Percentiles rank a stretch among this genome's conserved stretches.
phyloP scores from a whole-genome alignment of 2,888 invertebrate genomes.

The Spialia ferax region DNA sequence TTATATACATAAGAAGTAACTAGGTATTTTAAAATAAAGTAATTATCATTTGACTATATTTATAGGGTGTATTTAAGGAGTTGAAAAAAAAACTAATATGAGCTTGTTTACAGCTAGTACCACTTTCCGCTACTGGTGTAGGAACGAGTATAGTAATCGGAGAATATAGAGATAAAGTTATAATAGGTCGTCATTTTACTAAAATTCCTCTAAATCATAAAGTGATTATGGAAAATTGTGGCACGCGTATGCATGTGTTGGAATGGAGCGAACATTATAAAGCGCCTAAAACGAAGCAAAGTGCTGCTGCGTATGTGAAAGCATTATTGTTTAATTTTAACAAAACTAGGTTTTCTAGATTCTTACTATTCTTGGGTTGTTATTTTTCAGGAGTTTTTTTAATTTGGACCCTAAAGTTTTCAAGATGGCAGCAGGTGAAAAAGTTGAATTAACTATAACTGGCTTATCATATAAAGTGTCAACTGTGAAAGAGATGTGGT shows the following conservation, averaged over 20 bases:
- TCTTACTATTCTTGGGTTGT: background rate
- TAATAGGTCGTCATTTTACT: conserved; percentile 89
- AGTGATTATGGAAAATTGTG: conserved; percentile 84
- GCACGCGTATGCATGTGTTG: conserved; percentile 81
- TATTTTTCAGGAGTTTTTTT: conserved; percentile 72
- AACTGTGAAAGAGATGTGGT: conserved; percentile 84
- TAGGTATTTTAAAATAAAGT: too few species aligned
- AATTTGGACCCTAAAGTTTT: conserved; percentile 75
- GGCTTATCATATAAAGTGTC: conserved; percentile 71
- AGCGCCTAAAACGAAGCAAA: conserved; percentile 69
- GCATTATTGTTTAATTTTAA: background rate
- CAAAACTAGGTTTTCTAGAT: background rate
- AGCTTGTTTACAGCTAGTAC: conserved; percentile 61
- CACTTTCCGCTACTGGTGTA: conserved; percentile 87
- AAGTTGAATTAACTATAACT: conserved; percentile 68
- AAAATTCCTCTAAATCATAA: conserved; percentile 72
- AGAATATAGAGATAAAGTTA: conserved; percentile 85
- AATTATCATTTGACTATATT: too few species aligned
- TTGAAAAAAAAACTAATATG: background rate
- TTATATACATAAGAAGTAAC: background rate
- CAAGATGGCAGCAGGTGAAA: conserved; percentile 78
- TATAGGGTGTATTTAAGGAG: too few species aligned
- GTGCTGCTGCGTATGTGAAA: conserved; percentile 60
- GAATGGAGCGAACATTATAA: conserved; percentile 82
- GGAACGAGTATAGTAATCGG: conserved; percentile 89